Percentiles rank a stretch among this genome's conserved stretches.
These are phyloP conservation scores for Lepidochitona cinerea DNA, from an alignment of 2,888 invertebrate genomes.

Conservation along the genomic window DNA sequence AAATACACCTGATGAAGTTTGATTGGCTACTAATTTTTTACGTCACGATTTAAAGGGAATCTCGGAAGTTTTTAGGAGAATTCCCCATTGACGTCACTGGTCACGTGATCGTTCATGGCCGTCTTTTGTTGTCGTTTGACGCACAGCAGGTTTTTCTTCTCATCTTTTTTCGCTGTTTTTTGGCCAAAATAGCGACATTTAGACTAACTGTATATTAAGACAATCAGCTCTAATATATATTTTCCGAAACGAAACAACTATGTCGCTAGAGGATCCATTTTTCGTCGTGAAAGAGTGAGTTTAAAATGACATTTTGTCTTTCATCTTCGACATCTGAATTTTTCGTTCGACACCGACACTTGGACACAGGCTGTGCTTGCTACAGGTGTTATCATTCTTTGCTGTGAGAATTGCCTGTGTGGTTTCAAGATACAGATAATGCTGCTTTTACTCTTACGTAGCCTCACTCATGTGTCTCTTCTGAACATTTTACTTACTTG, in stretches of 20 bases:
- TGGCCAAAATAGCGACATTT: neutral
- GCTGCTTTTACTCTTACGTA: too few relatives aligned
- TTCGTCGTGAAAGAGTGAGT: slow-evolving; percentile 99
- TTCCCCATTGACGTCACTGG: neutral
- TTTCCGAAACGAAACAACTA: too few relatives aligned
- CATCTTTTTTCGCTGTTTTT: slow-evolving; percentile 10
- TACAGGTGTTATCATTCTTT: too few relatives aligned
- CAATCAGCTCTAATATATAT: too few relatives aligned
- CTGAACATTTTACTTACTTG: too few relatives aligned
- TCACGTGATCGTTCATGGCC: neutral
- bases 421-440: too few relatives aligned
- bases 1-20: too few relatives aligned
- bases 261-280: slow-evolving; percentile 99
- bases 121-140: neutral
- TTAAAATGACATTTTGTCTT: neutral
- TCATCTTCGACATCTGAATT: neutral
- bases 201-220: neutral
- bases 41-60: slow-evolving; percentile 3
- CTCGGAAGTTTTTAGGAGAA: neutral
- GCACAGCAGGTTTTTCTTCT: neutral
- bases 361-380: too few relatives aligned
- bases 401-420: too few relatives aligned
- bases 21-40: too few relatives aligned
- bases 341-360: too few relatives aligned
- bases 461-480: too few relatives aligned